Base-by-base conservation (phyloP, 1,140 invertebrate species). In the Cheumatopsyche charites region DNA sequence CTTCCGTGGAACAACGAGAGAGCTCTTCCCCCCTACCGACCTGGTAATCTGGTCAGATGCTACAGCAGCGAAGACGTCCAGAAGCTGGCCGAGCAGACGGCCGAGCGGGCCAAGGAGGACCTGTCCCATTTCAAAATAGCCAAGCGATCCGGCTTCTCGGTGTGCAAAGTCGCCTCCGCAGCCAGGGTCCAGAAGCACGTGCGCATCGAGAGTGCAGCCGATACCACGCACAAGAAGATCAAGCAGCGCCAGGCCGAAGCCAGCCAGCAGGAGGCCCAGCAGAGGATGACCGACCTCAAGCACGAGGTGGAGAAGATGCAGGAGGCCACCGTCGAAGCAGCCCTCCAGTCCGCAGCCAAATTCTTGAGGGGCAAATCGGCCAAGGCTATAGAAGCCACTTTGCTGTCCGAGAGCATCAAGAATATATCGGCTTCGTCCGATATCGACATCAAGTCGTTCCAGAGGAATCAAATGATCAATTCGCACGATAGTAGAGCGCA, bases 1-100 rank as follows among this genome's bases (percentile, higher is more conserved):
- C 82, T 93, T 68, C 91, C 91, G 6, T 92, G 89, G 89, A 87
- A 87, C 1, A 90, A 92, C 77, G 90, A 92, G 77, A 84, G 89
- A 72, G 88, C 86, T 1, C 80, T 90, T 66, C 82, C 87, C 63
- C 85, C 87, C 76, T 90, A 87, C 76, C 82, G 85, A 72, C 81
- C 84, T 72, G 83, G 86, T 72, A 87, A 86, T 58, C 78, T 83
- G 15, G 82, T 90, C 23, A 79, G 83, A 67, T 82, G 86, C 1
- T 92, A 92, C 74, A 87, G 86, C 17, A 84, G 86, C 62, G 83
- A 86, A 73, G 90, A 92, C 77, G 81, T 92, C 6, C 77, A 86
- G 13, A 85, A 84, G 73, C 83, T 91, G 76, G 89, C 90, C 9
- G 80, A 86, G 70, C 85, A 87, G 76, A 86, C 89, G 62, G 86